A percentile compares a stretch with the other conserved stretches of the same genome.
phyloP scores from a whole-genome alignment of 2,113 vertebrate genomes.

The Actenoides lindsayi region DNA sequence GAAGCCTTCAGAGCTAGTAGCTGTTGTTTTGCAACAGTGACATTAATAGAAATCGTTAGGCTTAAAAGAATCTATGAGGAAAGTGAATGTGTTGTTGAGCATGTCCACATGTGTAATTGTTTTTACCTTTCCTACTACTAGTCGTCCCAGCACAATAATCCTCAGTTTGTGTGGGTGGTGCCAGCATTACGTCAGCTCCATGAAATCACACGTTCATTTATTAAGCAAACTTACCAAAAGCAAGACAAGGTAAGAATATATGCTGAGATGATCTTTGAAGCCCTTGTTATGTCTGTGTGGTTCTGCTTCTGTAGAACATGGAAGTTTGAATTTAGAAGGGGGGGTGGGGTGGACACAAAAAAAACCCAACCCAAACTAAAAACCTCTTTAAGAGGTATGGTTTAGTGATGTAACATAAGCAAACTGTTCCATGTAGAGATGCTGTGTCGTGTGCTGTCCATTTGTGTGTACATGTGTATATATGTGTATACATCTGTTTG shows the following conservation, averaged over 20 bases:
- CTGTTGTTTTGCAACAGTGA: neutral
- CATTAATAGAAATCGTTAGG: neutral
- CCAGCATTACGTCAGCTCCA: conserved; percentile 96
- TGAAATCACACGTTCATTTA: conserved; percentile 97
- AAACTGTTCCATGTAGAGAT: neutral
- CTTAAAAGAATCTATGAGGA: neutral
- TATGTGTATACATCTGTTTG: neutral
- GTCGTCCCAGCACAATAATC: conserved; percentile 94
- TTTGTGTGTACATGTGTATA: neutral
- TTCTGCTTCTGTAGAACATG: neutral
- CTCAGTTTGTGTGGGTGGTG: conserved; percentile 96
- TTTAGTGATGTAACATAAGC: neutral
- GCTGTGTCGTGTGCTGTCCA: neutral
- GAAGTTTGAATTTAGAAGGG: neutral
- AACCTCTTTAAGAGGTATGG: neutral
- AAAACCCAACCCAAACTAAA: neutral
- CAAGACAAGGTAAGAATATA: conserved; percentile 93
- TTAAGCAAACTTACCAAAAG: conserved; percentile 99
- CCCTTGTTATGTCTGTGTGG: neutral
- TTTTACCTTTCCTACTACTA: conserved; percentile 70
- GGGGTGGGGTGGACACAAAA: neutral
- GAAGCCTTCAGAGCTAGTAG: neutral
- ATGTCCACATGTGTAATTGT: conserved; percentile 46
- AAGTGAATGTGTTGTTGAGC: neutral
- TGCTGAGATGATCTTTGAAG: neutral